These are phyloP conservation scores for Crenichthys baileyi DNA, from an alignment of 2,797 vertebrate species.

Conservation along the genomic window DNA sequence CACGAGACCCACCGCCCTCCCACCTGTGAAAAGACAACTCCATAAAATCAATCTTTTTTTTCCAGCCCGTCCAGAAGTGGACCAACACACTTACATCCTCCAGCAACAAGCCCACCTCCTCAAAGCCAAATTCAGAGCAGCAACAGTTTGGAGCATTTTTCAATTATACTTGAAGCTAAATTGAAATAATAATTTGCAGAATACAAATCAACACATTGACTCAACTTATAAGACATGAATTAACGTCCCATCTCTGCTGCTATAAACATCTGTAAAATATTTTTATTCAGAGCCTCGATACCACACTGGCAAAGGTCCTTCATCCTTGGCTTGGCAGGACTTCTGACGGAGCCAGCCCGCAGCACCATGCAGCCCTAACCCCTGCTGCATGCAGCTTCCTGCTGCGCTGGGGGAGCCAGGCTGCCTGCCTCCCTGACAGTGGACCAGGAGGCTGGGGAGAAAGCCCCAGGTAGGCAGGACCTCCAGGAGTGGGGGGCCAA, in stretches of 20 bases:
- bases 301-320: constrained; percentile 81
- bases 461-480: constrained; percentile 58
- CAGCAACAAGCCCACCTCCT: constrained; percentile 43
- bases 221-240: constrained; percentile 46
- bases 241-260: constrained; percentile 41
- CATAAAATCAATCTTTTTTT: constrained; percentile 42
- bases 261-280: constrained; percentile 84
- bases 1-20: constrained; percentile 23
- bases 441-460: constrained; percentile 62
- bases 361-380: constrained; percentile 74
- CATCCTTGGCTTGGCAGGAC: constrained; percentile 83
- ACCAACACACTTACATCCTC: constrained; percentile 32
- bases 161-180: constrained; percentile 20
- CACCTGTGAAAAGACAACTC: constrained; percentile 38
- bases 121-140: constrained; percentile 17
- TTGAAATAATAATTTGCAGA: constrained; percentile 36
- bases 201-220: constrained; percentile 36
- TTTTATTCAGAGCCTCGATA: constrained; percentile 79
- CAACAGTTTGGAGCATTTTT: constrained; percentile 28
- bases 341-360: constrained; percentile 77
- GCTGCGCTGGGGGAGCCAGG: constrained; percentile 70
- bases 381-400: constrained; percentile 78
- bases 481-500: constrained; percentile 48
- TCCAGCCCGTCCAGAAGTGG: constrained; percentile 41
- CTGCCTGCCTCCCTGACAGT: constrained; percentile 76